Evolutionary conservation across 2,888 invertebrate species (phyloP).

Genomic region (Latrodectus hesperus): DNA sequence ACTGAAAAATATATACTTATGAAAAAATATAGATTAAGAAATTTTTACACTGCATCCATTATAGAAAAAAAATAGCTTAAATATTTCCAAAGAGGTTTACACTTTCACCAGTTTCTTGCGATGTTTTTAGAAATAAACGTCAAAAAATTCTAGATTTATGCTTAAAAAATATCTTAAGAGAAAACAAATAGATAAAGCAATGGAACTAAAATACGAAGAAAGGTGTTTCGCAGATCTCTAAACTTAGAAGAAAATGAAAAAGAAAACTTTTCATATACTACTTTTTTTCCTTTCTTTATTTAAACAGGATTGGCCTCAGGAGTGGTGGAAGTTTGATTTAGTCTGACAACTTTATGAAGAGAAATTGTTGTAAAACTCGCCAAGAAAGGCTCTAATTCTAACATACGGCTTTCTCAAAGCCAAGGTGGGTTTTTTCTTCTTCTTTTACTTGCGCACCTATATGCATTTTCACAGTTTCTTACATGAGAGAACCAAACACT

Average conservation of each 20-base stretch:
- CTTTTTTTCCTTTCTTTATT: conserved; percentile 11
- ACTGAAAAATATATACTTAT: no score
- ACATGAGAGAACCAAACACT: background rate
- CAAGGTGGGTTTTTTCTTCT: conserved; percentile 10
- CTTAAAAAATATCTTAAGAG: background rate
- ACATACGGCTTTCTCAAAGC: conserved; percentile 38
- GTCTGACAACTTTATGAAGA: conserved; percentile 54
- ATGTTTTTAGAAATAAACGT: no score
- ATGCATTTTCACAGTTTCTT: background rate
- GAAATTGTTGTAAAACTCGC: conserved; percentile 51
- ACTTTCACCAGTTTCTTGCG: no score
- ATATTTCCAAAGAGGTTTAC: no score
- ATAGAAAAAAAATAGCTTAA: no score
- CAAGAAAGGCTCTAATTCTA: conserved; percentile 46
- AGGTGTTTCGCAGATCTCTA: background rate
- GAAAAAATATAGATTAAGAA: no score
- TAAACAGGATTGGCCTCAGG: conserved; percentile 20
- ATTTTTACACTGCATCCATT: no score
- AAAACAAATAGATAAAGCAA: background rate
- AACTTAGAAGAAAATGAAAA: background rate
- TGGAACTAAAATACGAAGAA: background rate
- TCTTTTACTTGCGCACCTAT: background rate
- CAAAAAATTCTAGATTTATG: background rate
- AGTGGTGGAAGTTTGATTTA: conserved; percentile 41
- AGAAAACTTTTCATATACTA: background rate